A percentile compares a stretch with the other conserved stretches of the same genome.
Evolutionary conservation across 2,888 invertebrate genomes (phyloP).

Genomic region (Andrena dorsata): DNA sequence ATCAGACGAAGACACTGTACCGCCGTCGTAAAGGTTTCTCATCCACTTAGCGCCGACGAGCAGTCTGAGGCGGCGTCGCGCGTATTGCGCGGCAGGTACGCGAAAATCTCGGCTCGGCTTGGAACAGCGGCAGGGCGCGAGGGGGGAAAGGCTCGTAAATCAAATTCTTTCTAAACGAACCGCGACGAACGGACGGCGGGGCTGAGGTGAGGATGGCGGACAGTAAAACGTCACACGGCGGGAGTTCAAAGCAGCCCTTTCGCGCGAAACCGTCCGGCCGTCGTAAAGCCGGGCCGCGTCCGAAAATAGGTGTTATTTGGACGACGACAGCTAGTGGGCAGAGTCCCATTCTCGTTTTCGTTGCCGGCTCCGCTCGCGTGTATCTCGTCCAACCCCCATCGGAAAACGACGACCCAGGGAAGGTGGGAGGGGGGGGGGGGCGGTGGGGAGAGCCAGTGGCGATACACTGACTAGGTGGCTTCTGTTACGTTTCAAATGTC

Average conservation of each 20-base stretch:
- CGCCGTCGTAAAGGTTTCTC: neutral
- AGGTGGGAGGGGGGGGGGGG: conserved; percentile 2
- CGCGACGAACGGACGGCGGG: conserved; percentile 18
- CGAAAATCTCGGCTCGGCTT: neutral
- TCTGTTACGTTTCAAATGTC: conserved; percentile 79
- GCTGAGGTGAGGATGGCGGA: neutral
- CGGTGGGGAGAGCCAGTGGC: too few relatives aligned
- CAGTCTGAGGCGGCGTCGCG: neutral
- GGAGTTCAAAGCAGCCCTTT: conserved; percentile 37
- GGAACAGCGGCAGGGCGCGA: neutral
- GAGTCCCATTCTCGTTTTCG: conserved; percentile 39
- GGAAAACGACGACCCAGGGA: conserved; percentile 2
- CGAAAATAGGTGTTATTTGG: conserved; percentile 65
- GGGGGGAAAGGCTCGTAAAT: conserved; percentile 12
- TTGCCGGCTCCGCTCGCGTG: conserved; percentile 6
- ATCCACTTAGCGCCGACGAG: neutral
- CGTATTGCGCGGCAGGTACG: neutral
- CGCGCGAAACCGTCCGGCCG: conserved; percentile 30
- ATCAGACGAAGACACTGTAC: neutral
- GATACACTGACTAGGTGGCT: conserved; percentile 9
- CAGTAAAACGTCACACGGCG: neutral
- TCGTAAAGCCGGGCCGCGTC: conserved; percentile 34
- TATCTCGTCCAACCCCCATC: conserved; percentile 13
- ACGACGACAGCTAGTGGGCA: conserved; percentile 61
- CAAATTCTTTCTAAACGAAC: conserved; percentile 28